phyloP scores from a whole-genome alignment of 2,888 invertebrate species.

The Drosophila kanekoi region DNA sequence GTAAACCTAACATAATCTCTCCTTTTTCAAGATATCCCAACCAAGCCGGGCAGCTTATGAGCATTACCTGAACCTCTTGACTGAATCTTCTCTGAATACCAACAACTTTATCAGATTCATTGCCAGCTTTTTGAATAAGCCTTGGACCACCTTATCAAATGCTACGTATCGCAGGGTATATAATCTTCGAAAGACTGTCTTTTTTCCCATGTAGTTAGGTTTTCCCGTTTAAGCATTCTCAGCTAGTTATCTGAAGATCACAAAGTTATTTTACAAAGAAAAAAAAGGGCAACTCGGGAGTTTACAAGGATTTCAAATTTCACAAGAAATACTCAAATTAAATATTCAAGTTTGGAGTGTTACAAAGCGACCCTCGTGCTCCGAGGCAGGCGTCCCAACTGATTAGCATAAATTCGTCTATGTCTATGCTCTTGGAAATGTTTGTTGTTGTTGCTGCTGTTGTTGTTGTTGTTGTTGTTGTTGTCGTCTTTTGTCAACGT shows the following conservation, averaged over 20 bases:
- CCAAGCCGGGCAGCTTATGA: no score
- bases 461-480: slow-evolving; percentile 12
- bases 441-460: slow-evolving; percentile 21
- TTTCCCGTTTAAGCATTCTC: slow-evolving; percentile 6
- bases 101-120: not conserved
- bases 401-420: slow-evolving; percentile 81
- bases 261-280: slow-evolving; percentile 4
- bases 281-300: not conserved
- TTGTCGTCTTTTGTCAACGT: slow-evolving; percentile 77
- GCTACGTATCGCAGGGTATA: not conserved
- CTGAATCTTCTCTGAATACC: no score
- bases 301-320: slow-evolving; percentile 21
- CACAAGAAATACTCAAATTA: slow-evolving; percentile 23
- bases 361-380: slow-evolving; percentile 37
- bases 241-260: slow-evolving; percentile 3
- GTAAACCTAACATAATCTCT: no score
- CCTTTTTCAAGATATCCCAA: no score
- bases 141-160: not conserved
- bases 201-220: not conserved
- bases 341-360: slow-evolving; percentile 34
- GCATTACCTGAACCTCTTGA: no score
- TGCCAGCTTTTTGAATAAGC: no score
- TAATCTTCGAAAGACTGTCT: not conserved
- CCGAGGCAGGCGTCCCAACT: slow-evolving; percentile 60
- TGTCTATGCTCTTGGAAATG: slow-evolving; percentile 62